A percentile compares a stretch with the other conserved stretches of the same genome.
phyloP scores from a whole-genome alignment of 2,888 invertebrate species.

The Neoaliturus tenellus region DNA sequence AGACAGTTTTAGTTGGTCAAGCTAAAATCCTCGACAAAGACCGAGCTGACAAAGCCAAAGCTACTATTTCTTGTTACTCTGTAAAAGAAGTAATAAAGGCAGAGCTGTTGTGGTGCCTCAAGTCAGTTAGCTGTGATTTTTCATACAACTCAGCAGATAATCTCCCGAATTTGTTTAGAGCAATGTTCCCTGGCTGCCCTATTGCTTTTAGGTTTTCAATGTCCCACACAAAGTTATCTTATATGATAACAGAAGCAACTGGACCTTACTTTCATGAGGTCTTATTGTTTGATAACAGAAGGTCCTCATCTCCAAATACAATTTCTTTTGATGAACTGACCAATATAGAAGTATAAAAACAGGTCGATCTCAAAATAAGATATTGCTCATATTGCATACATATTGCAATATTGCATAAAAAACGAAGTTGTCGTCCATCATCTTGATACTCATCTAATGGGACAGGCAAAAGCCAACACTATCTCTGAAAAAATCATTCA shows the following conservation, averaged over 20 bases:
- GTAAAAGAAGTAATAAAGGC: background rate
- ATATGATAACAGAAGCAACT: background rate
- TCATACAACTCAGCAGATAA: background rate
- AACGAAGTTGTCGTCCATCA: background rate
- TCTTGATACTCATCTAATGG: background rate
- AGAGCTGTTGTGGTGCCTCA: background rate
- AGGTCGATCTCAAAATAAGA: background rate
- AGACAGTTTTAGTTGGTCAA: background rate
- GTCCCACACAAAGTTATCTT: background rate
- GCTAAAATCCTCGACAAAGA: background rate
- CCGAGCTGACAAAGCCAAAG: background rate
- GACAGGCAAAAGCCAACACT: background rate
- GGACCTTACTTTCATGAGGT: background rate
- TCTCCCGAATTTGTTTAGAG: background rate
- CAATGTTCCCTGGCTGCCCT: background rate
- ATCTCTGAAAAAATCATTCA: background rate
- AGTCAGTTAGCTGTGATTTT: background rate
- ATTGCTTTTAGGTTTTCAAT: background rate
- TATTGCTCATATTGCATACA: background rate
- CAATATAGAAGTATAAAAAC: background rate
- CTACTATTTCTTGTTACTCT: background rate
- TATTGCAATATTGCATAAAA: background rate
- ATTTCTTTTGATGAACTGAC: background rate
- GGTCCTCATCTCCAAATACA: background rate
- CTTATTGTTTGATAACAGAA: background rate